Evolutionary conservation across 1,140 invertebrate species (phyloP).

Genomic region (Drosophila erecta): DNA sequence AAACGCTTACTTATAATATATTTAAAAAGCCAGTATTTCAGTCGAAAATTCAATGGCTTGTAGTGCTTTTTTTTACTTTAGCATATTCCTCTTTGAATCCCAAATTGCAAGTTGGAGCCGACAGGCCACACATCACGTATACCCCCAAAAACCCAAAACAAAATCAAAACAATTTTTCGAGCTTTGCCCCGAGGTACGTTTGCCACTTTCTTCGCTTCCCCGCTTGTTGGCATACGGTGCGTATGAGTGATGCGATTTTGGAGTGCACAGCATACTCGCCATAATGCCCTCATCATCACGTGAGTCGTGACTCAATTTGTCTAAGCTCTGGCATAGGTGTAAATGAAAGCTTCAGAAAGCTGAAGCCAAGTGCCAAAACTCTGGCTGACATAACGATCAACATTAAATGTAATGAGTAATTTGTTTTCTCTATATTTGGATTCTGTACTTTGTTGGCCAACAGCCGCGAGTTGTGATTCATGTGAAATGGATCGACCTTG

Average conservation of each 20-base stretch:
- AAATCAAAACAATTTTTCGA: slow-evolving; percentile 35
- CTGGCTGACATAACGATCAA: slow-evolving; percentile 31
- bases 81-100: slow-evolving; percentile 45
- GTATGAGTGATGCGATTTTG: slow-evolving; percentile 58
- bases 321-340: slow-evolving; percentile 29
- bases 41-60: slow-evolving; percentile 4
- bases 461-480: slow-evolving; percentile 24
- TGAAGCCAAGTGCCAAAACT: slow-evolving; percentile 11
- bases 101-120: slow-evolving; percentile 30
- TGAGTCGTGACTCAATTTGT: slow-evolving; percentile 57
- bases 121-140: slow-evolving; percentile 58
- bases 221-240: slow-evolving; percentile 25
- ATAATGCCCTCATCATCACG: slow-evolving; percentile 46
- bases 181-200: slow-evolving; percentile 31
- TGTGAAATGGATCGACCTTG: slow-evolving; percentile 29
- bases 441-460: neutral
- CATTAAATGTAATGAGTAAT: slow-evolving; percentile 59
- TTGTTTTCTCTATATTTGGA: slow-evolving; percentile 33
- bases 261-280: slow-evolving; percentile 12
- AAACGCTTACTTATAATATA: too few relatives aligned
- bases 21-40: neutral
- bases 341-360: slow-evolving; percentile 21
- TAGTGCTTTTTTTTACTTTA: slow-evolving; percentile 15
- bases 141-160: slow-evolving; percentile 22
- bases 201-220: slow-evolving; percentile 1